Evolutionary conservation across 2,888 invertebrate genomes (phyloP), one percentile per base, ranked within the genome.

Genomic region (Melanostoma mellinum): DNA sequence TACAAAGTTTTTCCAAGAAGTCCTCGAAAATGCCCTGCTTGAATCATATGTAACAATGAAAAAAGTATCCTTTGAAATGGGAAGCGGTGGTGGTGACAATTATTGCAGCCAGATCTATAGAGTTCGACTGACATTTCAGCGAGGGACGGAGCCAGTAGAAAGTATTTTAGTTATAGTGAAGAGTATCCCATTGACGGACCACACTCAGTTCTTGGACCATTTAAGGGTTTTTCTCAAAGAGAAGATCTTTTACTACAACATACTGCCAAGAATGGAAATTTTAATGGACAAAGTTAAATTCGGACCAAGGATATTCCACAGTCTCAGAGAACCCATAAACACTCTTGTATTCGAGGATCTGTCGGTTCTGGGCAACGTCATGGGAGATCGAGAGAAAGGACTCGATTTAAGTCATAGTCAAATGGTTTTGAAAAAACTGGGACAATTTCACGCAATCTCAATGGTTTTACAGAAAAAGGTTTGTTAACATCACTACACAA

Each of bases 371-470:
- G 93, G 93, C 2, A 94, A 91, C 87, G 87, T 88, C 0, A 92
- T 93, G 89, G 91, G 91, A 0, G 90, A 92, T 87, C 91, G 93
- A 30, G 89, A 90, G 46, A 82, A 87, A 5, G 94, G 94, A 9
- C 88, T 94, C 4, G 92, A 92, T 87, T 87, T 92, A 63, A 88
- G 89, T 0, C 93, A 93, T 78, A 91, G 92, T 52, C 86, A 89
- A 35, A 52, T 92, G 44, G 92, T 93, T 3, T 86, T 94, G 9
- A 89, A 90, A 67, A 92, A 92, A 87, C 86, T 94, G 85, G 93
- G 92, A 0, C 91, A 90, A 86, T 92, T 93, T 86, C 94, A 94
- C 87, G 94, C 92, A 0, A 90, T 92, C 9, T 93, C 93, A 0
- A 92, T 93, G 80, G 89, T 92, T 36, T 86, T 93, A 67, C 90